Evolutionary conservation across 1,140 invertebrate genomes (phyloP).

Genomic region (Brachionus calyciflorus): DNA sequence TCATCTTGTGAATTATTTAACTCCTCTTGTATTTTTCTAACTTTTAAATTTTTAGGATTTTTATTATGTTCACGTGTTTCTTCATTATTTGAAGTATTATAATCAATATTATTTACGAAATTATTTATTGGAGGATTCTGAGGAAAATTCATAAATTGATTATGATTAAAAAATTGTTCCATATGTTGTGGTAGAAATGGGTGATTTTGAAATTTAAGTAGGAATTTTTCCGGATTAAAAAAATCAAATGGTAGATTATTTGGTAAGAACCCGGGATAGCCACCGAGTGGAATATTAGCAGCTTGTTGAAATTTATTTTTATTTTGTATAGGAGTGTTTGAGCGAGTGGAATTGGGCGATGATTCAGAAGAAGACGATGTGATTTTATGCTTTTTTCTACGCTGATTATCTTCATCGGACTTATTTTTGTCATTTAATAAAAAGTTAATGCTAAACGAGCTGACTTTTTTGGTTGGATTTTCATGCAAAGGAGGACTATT

Average conservation of each 20-base stretch:
- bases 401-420: not conserved
- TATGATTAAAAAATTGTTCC: constrained; percentile 10
- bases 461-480: not conserved
- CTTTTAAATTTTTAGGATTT: not conserved
- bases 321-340: not conserved
- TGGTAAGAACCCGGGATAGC: not conserved
- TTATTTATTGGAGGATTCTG: not conserved
- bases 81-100: no score
- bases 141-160: not conserved
- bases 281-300: not conserved
- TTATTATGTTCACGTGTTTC: no score
- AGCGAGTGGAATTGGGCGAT: not conserved
- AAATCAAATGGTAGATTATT: not conserved
- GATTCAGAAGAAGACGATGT: not conserved
- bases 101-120: no score
- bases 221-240: not conserved
- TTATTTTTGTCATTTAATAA: not conserved
- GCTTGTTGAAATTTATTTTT: not conserved
- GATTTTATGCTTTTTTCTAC: no score
- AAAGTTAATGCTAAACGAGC: constrained; percentile 29
- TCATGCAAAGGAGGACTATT: not conserved
- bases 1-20: not conserved
- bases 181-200: not conserved
- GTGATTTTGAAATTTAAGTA: constrained; percentile 1
- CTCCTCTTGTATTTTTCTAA: not conserved